Base-by-base conservation (phyloP, 2,888 invertebrate species). In the Chironomus tentans region DNA sequence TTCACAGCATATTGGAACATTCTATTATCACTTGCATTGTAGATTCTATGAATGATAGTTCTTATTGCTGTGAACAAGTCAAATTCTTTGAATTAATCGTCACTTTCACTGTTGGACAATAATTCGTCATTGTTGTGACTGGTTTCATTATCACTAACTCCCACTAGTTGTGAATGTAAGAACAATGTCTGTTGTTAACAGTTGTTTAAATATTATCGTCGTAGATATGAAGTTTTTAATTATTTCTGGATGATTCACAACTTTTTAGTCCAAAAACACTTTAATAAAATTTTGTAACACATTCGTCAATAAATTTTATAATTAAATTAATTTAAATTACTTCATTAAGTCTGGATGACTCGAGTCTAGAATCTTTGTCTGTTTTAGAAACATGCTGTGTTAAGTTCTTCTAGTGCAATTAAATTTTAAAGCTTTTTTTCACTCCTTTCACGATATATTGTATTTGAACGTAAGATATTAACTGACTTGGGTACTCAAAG, bases 261-360 rank as follows among this genome's bases (percentile, higher is more conserved):
- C 38, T 38, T 38, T 38, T 38, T 38, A 38, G 7, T 38, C 15
- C 56, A 56, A 50, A 50, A 50, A 2, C 13, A 7, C 13, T 50
- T 50, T 50, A 6, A 50, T n/a, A 50, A 13, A 3, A 50, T 6
- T 56, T 56, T 56, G n/a, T n/a, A 56, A 6, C 56, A 56, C 56
- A 28, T 28, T 46, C 47, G 18, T 7, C 15, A 46, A 13, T 6
- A 65, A 65, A 28, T 4, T n/a, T n/a, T 18, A 5, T 70, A 21
- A 4, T 18, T n/a, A 15, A 15, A 15, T 10, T 47, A 46, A 12
- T 21, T 15, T 38, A 38, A 2, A 38, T 68, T 74, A 74, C 74
- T 74, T 74, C 68, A 74, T 68, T 10, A 74, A 15, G 47, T 74
- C 74, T 13, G 74, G 74, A 68, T 74, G 74, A 68, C 24, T 21